Percentiles rank a stretch among this genome's conserved stretches.
These are phyloP conservation scores for Resseliella maxima DNA, from an alignment of 2,888 invertebrate species.

Conservation along the genomic window DNA sequence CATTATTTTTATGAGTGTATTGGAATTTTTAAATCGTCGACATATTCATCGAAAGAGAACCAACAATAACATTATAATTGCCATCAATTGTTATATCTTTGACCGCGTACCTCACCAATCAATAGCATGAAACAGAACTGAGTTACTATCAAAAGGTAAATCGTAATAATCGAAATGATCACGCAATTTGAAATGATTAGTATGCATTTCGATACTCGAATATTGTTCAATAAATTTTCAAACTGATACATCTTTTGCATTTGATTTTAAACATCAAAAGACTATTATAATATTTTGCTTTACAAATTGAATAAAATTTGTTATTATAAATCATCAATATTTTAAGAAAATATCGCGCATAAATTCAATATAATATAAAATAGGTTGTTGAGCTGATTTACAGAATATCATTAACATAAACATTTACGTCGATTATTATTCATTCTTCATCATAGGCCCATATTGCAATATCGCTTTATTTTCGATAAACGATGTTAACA, in stretches of 20 bases:
- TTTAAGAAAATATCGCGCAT: background rate
- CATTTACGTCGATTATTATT: background rate
- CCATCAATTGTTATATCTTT: background rate
- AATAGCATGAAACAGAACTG: background rate
- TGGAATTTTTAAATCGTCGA: constrained; percentile 24
- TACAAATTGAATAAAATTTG: constrained; percentile 37
- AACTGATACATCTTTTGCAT: background rate
- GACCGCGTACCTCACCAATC: background rate
- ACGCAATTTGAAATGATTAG: background rate
- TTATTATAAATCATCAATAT: constrained; percentile 27
- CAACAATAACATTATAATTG: background rate
- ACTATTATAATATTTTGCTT: too few species aligned
- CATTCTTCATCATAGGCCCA: too few species aligned
- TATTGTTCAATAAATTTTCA: background rate
- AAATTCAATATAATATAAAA: too few species aligned
- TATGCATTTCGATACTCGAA: background rate
- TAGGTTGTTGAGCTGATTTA: background rate
- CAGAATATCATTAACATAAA: too few species aligned
- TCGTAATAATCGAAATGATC: constrained; percentile 12
- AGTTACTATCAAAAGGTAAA: constrained; percentile 24
- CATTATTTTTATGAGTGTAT: background rate
- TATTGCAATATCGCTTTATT: too few species aligned
- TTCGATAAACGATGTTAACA: too few species aligned
- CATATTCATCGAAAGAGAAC: constrained; percentile 19
- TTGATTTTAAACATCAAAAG: too few species aligned